Percentiles rank a stretch among this genome's conserved stretches.
phyloP scores from a whole-genome alignment of 2,797 vertebrate genomes.

The Rhynchotus rufescens region DNA sequence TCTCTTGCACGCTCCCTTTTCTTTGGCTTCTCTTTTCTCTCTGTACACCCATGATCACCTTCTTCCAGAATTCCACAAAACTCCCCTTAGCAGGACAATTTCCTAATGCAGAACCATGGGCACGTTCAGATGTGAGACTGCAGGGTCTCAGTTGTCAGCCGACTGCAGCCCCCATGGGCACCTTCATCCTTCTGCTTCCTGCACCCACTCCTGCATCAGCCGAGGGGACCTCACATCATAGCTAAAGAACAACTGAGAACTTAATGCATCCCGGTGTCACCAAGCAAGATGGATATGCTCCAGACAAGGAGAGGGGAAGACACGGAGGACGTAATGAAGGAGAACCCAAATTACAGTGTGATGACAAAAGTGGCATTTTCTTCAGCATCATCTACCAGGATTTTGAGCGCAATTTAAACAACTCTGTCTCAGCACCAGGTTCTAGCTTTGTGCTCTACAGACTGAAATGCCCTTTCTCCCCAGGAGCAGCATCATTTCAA shows the following conservation, averaged over 20 bases:
- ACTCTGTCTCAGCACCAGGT: background rate
- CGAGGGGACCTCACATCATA: background rate
- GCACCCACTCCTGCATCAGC: conserved; percentile 22
- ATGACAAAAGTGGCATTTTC: background rate
- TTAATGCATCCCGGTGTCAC: background rate
- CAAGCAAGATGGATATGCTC: background rate
- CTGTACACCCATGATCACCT: background rate
- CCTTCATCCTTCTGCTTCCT: conserved; percentile 5
- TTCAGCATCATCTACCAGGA: background rate
- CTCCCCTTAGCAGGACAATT: background rate
- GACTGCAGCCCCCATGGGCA: conserved; percentile 14
- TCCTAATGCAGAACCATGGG: background rate
- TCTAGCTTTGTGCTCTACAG: background rate
- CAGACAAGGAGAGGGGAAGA: background rate
- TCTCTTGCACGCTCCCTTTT: background rate
- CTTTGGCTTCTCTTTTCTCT: background rate
- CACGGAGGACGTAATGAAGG: background rate
- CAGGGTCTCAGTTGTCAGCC: background rate
- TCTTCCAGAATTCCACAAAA: background rate
- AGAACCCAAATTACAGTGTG: background rate
- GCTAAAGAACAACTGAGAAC: background rate
- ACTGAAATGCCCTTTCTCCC: background rate
- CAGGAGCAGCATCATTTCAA: conserved; percentile 20
- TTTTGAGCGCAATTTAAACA: background rate
- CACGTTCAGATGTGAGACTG: background rate